Evolutionary conservation across 2,113 vertebrate species (phyloP), one percentile per base, ranked within the genome.

Genomic region (Misgurnus anguillicaudatus): DNA sequence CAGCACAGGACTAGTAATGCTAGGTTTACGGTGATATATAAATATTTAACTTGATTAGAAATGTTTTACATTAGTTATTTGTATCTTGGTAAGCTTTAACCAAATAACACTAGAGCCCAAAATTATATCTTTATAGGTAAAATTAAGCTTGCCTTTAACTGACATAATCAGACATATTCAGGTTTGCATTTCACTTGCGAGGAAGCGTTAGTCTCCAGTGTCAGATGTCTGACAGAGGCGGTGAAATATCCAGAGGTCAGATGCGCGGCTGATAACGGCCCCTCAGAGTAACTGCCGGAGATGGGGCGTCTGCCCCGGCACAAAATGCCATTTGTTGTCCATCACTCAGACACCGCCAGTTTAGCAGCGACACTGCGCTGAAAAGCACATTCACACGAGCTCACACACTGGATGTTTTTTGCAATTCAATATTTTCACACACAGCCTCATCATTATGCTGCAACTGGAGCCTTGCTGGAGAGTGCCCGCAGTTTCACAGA

Each of bases 341-440:
- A 87, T 97, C 97, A 95, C 93, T 97, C 96, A 95, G 93, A 88
- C 94, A 90, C 79, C 83, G 84, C 80, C 81, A 92, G 88, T 82
- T 79, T 83, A 84, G 92, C 81, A 77, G 87, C 88, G 83, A 89
- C 90, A 88, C 91, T 92, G 77, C 87, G 94, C 94, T 92, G 94
- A 97, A 95, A 94, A 93, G 93, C 92, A 94, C 90, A 93, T 95
- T 95, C 95, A 94, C 94, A 94, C 92, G 91, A 93, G 89, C 87
- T 89, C 93, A 94, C 92, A 86, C 92, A 87, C 89, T 88, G 93
- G 94, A 93, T 96, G 96, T 95, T 95, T 31, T 95, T 94, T 97
- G 96, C 95, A 96, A 98, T 97, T 95, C 94, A 98, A 98, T 98
- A 98, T 98, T 97, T 96, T 97, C 95, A 94, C 95, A 94, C 96